Base-by-base conservation (phyloP, 2,797 vertebrate species). In the Arctocebus calabarensis region DNA sequence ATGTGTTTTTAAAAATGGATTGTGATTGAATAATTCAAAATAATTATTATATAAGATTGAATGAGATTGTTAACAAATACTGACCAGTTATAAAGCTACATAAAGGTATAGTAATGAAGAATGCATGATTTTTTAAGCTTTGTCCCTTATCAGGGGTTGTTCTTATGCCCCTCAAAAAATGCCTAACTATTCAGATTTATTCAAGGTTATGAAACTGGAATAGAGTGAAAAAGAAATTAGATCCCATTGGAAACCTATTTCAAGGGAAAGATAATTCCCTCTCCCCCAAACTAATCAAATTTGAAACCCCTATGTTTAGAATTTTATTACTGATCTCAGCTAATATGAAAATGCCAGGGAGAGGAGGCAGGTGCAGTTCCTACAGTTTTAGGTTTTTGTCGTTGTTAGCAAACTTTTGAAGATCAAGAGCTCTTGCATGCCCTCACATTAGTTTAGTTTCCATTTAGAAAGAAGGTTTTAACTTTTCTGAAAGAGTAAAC, bases 271-370 rank as follows among this genome's bases (percentile, higher is more conserved):
- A 73, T 91, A 7, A 37, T 91, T 1, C 16, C 14, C n/a, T 96
- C 43, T 96, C 2, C 14, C 55, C 68, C 43, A 14, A 84, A 84
- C n/a, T 27, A 84, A 93, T 94, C 87, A 93, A 78, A 85, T 94
- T 85, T 74, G 73, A 90, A 96, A 73, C 7, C 16, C 34, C 5
- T 4, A n/a, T 78, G n/a, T 91, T 88, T 79, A 34, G 66, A 94
- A 91, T 81, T 93, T 91, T 93, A 73, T 88, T 32, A 4, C 32
- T 94, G 81, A 93, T 86, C 62, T 95, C 29, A 92, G 57, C 81
- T 88, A 40, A 91, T 93, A 74, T 25, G 29, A 96, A 94, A 96
- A 94, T 84, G 32, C 64, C 81, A 73, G 55, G n/a, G 55, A 82
- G 34, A 91, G 12, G 52, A 90, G 48, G 52, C 75, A 96, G 71